phyloP scores from a whole-genome alignment of 1,140 invertebrate species.

The Ganaspis sp. region DNA sequence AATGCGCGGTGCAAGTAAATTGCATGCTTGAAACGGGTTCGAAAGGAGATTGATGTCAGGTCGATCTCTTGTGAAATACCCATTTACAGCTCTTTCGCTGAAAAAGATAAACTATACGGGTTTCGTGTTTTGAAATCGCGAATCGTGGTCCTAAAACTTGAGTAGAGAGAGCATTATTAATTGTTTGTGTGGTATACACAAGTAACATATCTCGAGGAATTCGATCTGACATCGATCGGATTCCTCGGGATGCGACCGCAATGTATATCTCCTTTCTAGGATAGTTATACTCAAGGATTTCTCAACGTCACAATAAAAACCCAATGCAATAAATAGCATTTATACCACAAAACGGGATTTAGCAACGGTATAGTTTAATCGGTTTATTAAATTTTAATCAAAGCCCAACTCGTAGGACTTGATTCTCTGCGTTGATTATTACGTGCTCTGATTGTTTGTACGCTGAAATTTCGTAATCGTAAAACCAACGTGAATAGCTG shows the following conservation, averaged over 20 bases:
- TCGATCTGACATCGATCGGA: constrained; percentile 4
- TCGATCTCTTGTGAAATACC: constrained; percentile 24
- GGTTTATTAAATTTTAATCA: constrained; percentile 17
- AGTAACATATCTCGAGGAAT: constrained; percentile 17
- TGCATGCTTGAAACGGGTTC: constrained; percentile 27
- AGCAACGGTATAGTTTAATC: constrained; percentile 13
- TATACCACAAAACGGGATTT: constrained; percentile 29
- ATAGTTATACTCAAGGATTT: constrained; percentile 23
- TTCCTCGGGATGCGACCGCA: constrained; percentile 25
- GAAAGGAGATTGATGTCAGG: constrained; percentile 31
- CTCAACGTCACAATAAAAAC: constrained; percentile 30
- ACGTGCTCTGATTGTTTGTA: background rate
- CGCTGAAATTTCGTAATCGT: background rate
- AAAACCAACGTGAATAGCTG: background rate
- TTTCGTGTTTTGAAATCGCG: constrained; percentile 4
- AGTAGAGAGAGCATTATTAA: background rate
- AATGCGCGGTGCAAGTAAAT: constrained; percentile 24
- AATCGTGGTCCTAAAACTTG: constrained; percentile 26
- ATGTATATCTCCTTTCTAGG: constrained; percentile 29
- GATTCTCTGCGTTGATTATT: background rate
- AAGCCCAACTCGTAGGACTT: background rate
- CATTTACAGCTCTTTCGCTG: constrained; percentile 17
- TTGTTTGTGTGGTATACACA: constrained; percentile 3
- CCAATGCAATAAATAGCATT: constrained; percentile 17
- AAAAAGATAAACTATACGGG: background rate